Evolutionary conservation across 2,888 invertebrate species (phyloP).

Genomic region (Sicus ferrugineus): DNA sequence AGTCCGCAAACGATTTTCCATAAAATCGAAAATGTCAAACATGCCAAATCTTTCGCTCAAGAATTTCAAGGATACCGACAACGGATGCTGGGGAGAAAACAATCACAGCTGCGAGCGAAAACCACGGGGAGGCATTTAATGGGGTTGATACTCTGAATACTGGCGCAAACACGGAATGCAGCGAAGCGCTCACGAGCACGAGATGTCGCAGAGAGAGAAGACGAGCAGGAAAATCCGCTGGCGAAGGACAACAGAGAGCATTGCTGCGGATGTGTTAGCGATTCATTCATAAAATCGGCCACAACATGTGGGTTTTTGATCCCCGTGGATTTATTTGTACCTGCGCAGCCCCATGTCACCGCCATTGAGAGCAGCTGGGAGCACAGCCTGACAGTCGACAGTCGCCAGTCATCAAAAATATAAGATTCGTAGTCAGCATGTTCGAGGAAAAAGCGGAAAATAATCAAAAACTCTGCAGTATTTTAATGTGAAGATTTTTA

Average conservation of each 20-base stretch:
- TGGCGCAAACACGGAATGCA: background rate
- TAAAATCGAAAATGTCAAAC: constrained; percentile 7
- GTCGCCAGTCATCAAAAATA: no score
- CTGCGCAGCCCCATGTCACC: no score
- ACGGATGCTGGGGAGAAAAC: background rate
- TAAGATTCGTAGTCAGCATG: no score
- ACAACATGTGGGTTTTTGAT: background rate
- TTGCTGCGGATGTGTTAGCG: background rate
- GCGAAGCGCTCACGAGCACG: background rate
- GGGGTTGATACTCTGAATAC: background rate
- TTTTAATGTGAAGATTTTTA: no score
- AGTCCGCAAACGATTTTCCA: constrained; percentile 20
- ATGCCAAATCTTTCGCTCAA: background rate
- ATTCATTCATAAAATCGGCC: background rate
- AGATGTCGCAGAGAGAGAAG: background rate
- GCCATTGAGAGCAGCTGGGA: no score
- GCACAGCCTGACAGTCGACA: no score
- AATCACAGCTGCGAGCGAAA: background rate
- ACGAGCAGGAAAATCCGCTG: background rate
- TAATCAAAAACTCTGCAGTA: no score
- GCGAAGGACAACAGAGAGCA: background rate
- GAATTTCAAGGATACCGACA: background rate
- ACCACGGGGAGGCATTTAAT: background rate
- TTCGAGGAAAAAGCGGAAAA: no score
- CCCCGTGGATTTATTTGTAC: constrained; percentile 37